Evolutionary conservation across 2,797 vertebrate genomes (phyloP), one percentile per base, ranked within the genome.

Genomic region (Taenioides sp.): DNA sequence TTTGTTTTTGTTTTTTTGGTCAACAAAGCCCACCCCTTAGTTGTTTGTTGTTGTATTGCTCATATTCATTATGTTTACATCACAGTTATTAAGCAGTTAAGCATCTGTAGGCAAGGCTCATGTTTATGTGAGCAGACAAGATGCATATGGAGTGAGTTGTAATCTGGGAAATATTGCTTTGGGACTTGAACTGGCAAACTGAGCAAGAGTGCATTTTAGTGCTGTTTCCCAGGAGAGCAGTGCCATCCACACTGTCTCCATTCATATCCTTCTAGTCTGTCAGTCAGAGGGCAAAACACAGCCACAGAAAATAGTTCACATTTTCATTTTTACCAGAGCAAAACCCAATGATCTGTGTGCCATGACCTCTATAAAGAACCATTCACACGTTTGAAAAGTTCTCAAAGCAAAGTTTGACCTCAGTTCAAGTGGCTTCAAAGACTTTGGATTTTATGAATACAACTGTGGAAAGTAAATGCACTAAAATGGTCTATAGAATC

Each of bases 231-330:
- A 25, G 31, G 73, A 74, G 59, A 68, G 62, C 20, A 18, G 50
- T 58, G 27, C 54, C 72, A 79, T 70, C 65, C 74, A 74, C 63
- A 52, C 65, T 59, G 72, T 78, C 75, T 78, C 63, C 50, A 65
- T 69, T 78, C 71, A 82, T 85, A 70, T 76, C 67, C 61, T 37
- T 71, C 55, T 74, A 72, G 55, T 62, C 78, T 69, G 69, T 78
- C 84, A 76, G 69, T 69, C 66, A 73, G 55, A 80, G 37, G 57
- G 69, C 77, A 74, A 76, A 57, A 80, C 76, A 74, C 60, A 61
- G 66, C 58, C 40, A 50, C 17, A 66, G 47, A 23, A 27, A 28
- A 28, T 28, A 28, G 7, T 50, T 50, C 17, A 20, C 7, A 4
- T 28, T 50, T 64, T 49, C 22, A 65, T 18, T 65, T 65, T 66